Percentiles rank a stretch among this genome's conserved stretches.
Evolutionary conservation across 30 jellyfish, hydroid and myxozoan species (phyloP).

Genomic region (Nemopilema nomurai): DNA sequence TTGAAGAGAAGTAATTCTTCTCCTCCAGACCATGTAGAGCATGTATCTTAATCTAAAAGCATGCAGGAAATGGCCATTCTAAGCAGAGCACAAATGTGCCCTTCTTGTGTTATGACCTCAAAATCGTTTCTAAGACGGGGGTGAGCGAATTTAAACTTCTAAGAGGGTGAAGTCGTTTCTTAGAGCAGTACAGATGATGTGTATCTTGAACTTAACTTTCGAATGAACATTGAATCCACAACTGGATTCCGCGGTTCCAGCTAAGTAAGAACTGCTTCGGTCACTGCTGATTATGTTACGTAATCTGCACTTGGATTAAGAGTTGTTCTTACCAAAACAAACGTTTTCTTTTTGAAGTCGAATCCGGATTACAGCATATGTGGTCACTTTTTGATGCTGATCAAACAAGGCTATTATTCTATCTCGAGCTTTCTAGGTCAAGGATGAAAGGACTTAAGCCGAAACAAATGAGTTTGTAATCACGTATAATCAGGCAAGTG

Average conservation of each 20-base stretch:
- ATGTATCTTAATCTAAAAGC: too few relatives aligned
- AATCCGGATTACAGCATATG: background rate
- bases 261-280: background rate
- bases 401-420: background rate
- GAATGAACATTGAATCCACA: background rate
- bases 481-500: background rate
- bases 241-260: too few relatives aligned
- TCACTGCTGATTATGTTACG: background rate
- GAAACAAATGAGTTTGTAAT: background rate
- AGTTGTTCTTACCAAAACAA: background rate
- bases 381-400: background rate
- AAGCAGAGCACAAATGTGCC: too few relatives aligned
- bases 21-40: too few relatives aligned
- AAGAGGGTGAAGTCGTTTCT: background rate
- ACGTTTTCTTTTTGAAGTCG: background rate
- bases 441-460: background rate
- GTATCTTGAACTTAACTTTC: background rate
- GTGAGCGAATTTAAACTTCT: too few relatives aligned
- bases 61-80: too few relatives aligned
- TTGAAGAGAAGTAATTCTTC: too few relatives aligned
- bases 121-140: too few relatives aligned
- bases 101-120: too few relatives aligned
- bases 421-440: background rate
- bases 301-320: background rate
- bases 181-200: background rate